A percentile compares a stretch with the other conserved stretches of the same genome.
phyloP scores from a whole-genome alignment of 2,113 vertebrate species.

The Thomomys bottae region DNA sequence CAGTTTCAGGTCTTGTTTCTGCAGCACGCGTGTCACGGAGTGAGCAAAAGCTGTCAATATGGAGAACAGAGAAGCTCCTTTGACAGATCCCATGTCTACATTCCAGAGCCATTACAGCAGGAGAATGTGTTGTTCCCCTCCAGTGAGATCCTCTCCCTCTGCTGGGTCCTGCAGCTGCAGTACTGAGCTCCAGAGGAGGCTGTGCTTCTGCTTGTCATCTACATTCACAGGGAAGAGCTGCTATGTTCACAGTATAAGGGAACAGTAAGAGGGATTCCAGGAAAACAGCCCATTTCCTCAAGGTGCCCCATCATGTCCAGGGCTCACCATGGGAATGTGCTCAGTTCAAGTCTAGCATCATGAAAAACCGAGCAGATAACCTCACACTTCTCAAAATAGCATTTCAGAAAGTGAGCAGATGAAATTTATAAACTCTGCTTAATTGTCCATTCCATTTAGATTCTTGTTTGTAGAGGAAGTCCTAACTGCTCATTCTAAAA shows the following conservation, averaged over 20 bases:
- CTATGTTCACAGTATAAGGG: neutral
- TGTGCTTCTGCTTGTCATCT: neutral
- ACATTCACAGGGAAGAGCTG: slow-evolving; percentile 23
- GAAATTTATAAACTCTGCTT: neutral
- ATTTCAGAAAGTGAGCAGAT: neutral
- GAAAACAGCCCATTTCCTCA: neutral
- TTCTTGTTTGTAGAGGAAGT: neutral
- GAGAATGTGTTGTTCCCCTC: slow-evolving; percentile 31
- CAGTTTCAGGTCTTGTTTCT: slow-evolving; percentile 76
- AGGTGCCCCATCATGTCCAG: neutral
- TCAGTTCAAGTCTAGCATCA: slow-evolving; percentile 19
- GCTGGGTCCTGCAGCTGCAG: neutral
- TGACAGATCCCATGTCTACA: slow-evolving; percentile 60
- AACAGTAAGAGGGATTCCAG: neutral
- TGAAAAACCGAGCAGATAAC: neutral
- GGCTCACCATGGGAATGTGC: neutral
- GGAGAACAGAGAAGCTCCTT: slow-evolving; percentile 45
- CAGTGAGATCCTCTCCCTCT: slow-evolving; percentile 9
- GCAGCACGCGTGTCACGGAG: slow-evolving; percentile 28
- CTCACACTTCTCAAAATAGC: neutral
- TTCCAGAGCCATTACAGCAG: slow-evolving; percentile 51
- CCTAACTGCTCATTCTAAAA: neutral
- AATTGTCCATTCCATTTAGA: neutral
- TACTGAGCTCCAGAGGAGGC: neutral
- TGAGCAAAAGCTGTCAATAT: slow-evolving; percentile 55